Base-by-base conservation (phyloP, 2,797 vertebrate genomes). In the Oceanodroma leucorhoa region DNA sequence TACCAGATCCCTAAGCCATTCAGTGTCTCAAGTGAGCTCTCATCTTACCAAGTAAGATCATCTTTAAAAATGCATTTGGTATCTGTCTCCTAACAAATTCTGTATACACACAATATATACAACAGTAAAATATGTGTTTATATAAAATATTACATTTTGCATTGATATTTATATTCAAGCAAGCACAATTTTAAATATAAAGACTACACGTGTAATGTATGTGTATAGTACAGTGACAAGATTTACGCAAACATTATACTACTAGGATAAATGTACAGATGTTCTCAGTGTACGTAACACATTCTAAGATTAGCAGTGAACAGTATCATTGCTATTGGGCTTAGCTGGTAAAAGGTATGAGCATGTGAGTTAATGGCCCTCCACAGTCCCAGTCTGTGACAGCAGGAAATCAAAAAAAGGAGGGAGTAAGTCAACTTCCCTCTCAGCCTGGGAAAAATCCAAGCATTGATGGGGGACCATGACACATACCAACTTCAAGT, bases 71-170 rank as follows among this genome's bases (percentile, higher is more conserved):
- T 86, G 62, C 55, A 51, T 95, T 94, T 95, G 78, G 69, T 92
- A 78, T 94, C 89, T 95, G 90, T 93, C 94, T 94, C 87, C 87
- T 94, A 92, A 91, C 40, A 92, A 89, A 95, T 82, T 93, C 65
- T 80, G 81, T 95, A 73, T 91, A 83, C 58, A 54, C 46, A 75
- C 34, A 93, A 66, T 95, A 93, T 91, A 87, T 78, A 94, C 91
- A 95, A 82, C 72, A 87, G 92, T 88, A 91, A 96, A 96, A 89
- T 40, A 86, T 66, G 50, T 94, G 75, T 96, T 95, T 97, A 95
- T 80, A 92, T 89, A 94, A 87, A 95, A 96, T 96, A 93, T 86
- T 97, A 94, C 82, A 84, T 94, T 97, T 95, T 87, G 67, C 93
- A 91, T 93, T 93, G 85, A 71, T 93, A 92, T 96, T 96, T 97